phyloP scores from a whole-genome alignment of 2,797 vertebrate species.

The Hippopotamyrus pictus region DNA sequence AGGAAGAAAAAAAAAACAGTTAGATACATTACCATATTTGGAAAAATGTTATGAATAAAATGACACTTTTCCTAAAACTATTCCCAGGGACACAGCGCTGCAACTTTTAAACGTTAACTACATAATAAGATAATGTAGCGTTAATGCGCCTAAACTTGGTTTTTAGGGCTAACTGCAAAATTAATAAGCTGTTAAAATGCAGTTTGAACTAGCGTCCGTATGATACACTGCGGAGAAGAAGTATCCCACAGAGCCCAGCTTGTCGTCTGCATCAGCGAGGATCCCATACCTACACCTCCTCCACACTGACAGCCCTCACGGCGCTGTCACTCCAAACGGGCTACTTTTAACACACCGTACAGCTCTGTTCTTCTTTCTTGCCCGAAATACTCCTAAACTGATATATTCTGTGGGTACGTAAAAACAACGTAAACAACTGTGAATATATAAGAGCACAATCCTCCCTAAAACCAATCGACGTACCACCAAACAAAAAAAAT shows the following conservation, averaged over 20 bases:
- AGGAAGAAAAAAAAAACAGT: too few relatives aligned
- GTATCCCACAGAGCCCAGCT: slow-evolving; percentile 70
- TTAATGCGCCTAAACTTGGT: too few relatives aligned
- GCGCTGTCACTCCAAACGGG: not conserved
- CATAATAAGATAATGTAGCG: not conserved
- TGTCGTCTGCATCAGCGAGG: too few relatives aligned
- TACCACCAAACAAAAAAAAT: not conserved
- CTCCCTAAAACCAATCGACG: not conserved
- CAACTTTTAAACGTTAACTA: not conserved
- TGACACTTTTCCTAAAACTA: too few relatives aligned
- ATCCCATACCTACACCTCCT: too few relatives aligned
- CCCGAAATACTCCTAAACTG: not conserved
- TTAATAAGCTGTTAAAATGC: not conserved
- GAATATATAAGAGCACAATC: not conserved
- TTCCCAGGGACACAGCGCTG: too few relatives aligned
- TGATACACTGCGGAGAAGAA: not conserved
- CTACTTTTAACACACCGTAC: not conserved
- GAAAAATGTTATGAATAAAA: too few relatives aligned
- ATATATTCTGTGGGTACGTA: not conserved
- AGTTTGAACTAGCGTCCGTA: not conserved
- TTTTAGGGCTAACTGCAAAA: not conserved
- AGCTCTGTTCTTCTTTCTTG: slow-evolving; percentile 35
- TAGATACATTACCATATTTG: too few relatives aligned
- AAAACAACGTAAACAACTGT: not conserved
- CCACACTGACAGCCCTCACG: too few relatives aligned